Conservation (phyloP, 2,888 invertebrate species). For the Ornithoptera priamus region DNA sequence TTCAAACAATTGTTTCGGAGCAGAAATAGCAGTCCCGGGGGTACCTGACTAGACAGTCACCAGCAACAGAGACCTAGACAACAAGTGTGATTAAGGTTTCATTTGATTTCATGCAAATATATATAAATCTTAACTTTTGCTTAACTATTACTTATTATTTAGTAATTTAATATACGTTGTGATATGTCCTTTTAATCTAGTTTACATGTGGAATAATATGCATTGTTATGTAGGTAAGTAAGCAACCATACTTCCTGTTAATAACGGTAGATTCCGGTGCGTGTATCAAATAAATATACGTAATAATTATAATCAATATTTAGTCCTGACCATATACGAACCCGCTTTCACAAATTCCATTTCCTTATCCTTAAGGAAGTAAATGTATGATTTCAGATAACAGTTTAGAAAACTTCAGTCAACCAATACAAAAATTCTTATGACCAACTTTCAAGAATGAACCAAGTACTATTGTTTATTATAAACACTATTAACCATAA, state of each 20-base stretch:
- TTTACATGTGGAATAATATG: not conserved
- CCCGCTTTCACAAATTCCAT: conserved; percentile 3
- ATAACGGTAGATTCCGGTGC: conserved; percentile 19
- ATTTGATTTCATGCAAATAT: too few species aligned
- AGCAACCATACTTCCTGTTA: conserved; percentile 14
- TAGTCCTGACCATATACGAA: conserved; percentile 4
- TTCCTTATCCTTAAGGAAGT: not conserved
- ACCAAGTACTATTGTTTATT: not conserved
- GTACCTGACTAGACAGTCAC: too few species aligned
- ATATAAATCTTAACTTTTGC: too few species aligned
- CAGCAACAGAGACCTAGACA: too few species aligned
- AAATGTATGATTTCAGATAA: not conserved
- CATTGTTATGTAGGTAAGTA: conserved; percentile 14
- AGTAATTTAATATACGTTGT: not conserved
- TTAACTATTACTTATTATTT: too few species aligned
- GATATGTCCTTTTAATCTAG: not conserved
- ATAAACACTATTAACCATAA: not conserved
- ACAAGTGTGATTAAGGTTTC: too few species aligned
- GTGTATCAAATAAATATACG: conserved; percentile 28
- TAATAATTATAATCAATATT: conserved; percentile 20
- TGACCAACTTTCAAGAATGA: too few species aligned
- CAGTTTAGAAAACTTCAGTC: not conserved
- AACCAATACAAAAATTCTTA: too few species aligned
- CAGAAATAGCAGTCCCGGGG: too few species aligned
- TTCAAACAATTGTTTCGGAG: too few species aligned